Percentiles rank a stretch among this genome's conserved stretches.
These are phyloP conservation scores for Anas bernieri DNA, from an alignment of 2,797 vertebrate species.

Conservation along the genomic window DNA sequence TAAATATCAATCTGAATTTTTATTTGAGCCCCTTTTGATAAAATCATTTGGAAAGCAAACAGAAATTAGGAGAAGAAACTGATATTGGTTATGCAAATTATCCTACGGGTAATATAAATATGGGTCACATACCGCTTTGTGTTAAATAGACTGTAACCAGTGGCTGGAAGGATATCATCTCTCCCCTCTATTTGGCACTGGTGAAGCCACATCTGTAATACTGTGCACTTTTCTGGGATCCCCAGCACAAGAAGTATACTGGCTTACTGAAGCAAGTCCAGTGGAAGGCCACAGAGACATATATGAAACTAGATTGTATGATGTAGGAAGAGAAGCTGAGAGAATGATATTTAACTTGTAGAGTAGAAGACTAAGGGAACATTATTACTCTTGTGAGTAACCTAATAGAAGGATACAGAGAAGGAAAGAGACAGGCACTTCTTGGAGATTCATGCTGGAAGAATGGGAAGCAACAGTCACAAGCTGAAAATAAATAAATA, in stretches of 20 bases:
- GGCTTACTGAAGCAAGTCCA: background rate
- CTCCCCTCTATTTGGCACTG: background rate
- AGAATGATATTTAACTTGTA: background rate
- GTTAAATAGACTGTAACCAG: background rate
- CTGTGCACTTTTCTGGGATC: background rate
- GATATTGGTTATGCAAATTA: background rate
- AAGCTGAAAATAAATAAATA: background rate
- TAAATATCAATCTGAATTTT: background rate
- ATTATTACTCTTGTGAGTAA: background rate
- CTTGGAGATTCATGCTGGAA: background rate
- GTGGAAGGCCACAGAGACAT: background rate
- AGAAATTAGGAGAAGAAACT: background rate
- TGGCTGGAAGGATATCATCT: fast-evolving
- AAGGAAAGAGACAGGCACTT: background rate
- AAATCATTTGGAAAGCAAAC: background rate
- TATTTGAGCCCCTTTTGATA: background rate
- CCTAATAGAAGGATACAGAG: background rate
- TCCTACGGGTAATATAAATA: background rate
- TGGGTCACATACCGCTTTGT: background rate
- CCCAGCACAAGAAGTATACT: background rate
- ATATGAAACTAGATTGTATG: background rate
- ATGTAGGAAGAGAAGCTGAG: background rate
- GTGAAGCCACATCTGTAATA: background rate
- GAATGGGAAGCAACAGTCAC: background rate
- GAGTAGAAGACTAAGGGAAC: background rate